Conservation (phyloP, 2,888 invertebrate species). For the Archips xylosteana region DNA sequence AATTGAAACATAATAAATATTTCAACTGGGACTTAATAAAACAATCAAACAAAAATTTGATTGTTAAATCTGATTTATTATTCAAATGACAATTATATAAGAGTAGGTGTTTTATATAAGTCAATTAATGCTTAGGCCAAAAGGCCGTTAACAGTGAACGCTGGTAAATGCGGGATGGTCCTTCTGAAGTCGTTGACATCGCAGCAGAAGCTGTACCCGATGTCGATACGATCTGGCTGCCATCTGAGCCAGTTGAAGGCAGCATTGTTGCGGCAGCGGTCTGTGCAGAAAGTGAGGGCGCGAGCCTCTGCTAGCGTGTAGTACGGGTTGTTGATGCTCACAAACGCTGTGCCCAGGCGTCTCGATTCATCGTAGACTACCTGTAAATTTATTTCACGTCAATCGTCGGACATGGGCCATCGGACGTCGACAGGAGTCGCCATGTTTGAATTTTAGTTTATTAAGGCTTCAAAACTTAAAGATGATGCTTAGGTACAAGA, state of each 20-base stretch:
- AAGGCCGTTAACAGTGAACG: slow-evolving; percentile 24
- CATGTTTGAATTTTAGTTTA: not conserved
- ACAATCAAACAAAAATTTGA: not conserved
- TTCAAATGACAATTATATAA: not conserved
- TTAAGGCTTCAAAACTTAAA: too few relatives aligned
- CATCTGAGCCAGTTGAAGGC: slow-evolving; percentile 86
- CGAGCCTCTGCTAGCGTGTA: slow-evolving; percentile 70
- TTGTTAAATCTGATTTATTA: not conserved
- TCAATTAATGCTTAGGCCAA: slow-evolving; percentile 1
- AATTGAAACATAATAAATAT: too few relatives aligned
- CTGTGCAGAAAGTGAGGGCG: slow-evolving; percentile 78
- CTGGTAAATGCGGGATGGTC: slow-evolving; percentile 16
- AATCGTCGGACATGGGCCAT: too few relatives aligned
- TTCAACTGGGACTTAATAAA: not conserved
- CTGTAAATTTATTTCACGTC: slow-evolving; percentile 53
- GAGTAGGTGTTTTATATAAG: not conserved
- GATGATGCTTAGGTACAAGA: too few relatives aligned
- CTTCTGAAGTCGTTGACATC: slow-evolving; percentile 84
- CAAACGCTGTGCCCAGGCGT: slow-evolving; percentile 84
- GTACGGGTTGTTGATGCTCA: slow-evolving; percentile 88
- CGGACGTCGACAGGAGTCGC: too few relatives aligned
- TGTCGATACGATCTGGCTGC: slow-evolving; percentile 76
- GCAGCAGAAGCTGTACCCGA: slow-evolving; percentile 88
- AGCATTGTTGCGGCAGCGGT: slow-evolving; percentile 82
- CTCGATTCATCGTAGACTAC: slow-evolving; percentile 82